A percentile compares a stretch with the other conserved stretches of the same genome.
phyloP scores from a whole-genome alignment of 2,888 invertebrate genomes.

The Rugalucina vietnamica region DNA sequence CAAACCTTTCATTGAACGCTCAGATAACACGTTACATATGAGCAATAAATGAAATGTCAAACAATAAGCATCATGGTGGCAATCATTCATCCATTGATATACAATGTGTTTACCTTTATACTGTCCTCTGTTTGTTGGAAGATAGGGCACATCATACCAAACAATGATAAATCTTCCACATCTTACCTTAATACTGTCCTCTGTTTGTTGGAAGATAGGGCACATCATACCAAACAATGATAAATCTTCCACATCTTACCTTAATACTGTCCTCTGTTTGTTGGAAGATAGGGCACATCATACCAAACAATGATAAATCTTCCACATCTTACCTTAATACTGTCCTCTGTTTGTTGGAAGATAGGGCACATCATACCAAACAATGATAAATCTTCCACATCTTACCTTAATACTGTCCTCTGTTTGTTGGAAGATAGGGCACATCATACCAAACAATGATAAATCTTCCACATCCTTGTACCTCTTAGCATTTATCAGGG shows the following conservation, averaged over 20 bases:
- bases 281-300: constrained; percentile 88
- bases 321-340: constrained; percentile 88
- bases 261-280: constrained; percentile 85
- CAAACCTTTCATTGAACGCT: no score
- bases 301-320: constrained; percentile 90
- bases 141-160: constrained; percentile 90
- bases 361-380: constrained; percentile 90
- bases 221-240: constrained; percentile 92
- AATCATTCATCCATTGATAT: no score
- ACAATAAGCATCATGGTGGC: no score
- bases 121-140: constrained; percentile 84
- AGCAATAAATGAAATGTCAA: no score
- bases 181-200: constrained; percentile 86
- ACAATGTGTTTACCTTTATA: constrained; percentile 86
- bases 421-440: constrained; percentile 86
- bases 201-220: constrained; percentile 85
- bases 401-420: constrained; percentile 85
- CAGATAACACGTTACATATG: no score
- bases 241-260: constrained; percentile 89
- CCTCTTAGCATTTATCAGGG: constrained; percentile 86
- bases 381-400: constrained; percentile 91
- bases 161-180: constrained; percentile 91
- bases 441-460: constrained; percentile 91
- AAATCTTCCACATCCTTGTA: constrained; percentile 90
- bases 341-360: constrained; percentile 85